A percentile compares a stretch with the other conserved stretches of the same genome.
These are phyloP conservation scores for Naja naja DNA, from an alignment of 2,113 vertebrate genomes.

Conservation along the genomic window DNA sequence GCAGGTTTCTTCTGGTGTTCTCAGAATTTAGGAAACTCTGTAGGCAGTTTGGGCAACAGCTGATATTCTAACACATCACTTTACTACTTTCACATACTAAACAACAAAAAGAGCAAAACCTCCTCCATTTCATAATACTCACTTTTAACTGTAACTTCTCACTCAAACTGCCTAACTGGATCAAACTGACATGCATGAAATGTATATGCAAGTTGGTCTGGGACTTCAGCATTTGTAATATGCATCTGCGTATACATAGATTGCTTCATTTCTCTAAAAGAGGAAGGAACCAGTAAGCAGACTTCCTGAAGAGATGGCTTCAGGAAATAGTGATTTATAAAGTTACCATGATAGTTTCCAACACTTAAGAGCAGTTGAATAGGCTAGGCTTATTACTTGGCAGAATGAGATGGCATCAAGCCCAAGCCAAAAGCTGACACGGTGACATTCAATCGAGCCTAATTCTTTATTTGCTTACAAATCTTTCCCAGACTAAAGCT, in stretches of 20 bases:
- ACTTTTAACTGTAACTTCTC: not conserved
- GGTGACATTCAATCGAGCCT: not conserved
- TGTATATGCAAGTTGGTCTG: not conserved
- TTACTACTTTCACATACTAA: not conserved
- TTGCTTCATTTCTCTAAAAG: slow-evolving; percentile 29
- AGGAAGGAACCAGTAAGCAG: slow-evolving; percentile 44
- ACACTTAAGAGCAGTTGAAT: not conserved
- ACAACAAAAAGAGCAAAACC: not conserved
- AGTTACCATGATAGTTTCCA: slow-evolving; percentile 9
- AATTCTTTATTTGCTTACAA: not conserved
- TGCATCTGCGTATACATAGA: not conserved
- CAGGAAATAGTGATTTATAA: slow-evolving; percentile 60
- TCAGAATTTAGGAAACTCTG: not conserved
- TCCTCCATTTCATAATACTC: not conserved
- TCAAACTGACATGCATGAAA: not conserved
- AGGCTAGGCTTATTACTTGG: not conserved
- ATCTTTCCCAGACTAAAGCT: not conserved
- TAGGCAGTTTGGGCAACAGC: not conserved
- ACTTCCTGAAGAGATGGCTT: not conserved
- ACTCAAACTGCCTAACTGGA: not conserved
- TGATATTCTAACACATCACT: not conserved
- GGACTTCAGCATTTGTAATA: not conserved
- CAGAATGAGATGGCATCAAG: not conserved
- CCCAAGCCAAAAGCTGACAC: not conserved
- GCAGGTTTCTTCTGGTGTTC: not conserved